Evolutionary conservation across 92 coral and sea anemone species (phyloP), one percentile per base, ranked within the genome.

Genomic region (Phenganax stokvisi): DNA sequence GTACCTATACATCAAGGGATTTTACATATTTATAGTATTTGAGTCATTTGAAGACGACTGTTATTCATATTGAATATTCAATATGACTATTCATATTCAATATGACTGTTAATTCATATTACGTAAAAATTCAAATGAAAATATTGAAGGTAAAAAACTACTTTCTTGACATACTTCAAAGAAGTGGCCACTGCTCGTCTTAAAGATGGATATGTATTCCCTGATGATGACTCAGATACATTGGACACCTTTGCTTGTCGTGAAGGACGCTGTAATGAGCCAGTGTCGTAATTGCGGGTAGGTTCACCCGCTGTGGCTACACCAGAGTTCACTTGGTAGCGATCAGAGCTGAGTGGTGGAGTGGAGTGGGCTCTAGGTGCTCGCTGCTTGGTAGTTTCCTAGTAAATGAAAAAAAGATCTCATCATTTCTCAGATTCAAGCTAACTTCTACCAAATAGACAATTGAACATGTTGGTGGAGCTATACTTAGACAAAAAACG

Each of bases 201-300:
- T 64, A 93, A 87, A 0, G 98, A 91, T 12, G 98, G 96, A 87
- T 93, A 91, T 12, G 93, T 89, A 63, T 89, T 88, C 64, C 82
- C 82, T 29, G 87, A 37, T 15, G 83, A 79, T 3, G 88, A 82
- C 60, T 89, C 92, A 10, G 81, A 87, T 8, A 81, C 68, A 9
- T 77, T 83, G 13, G 90, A 92, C 54, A 91, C 82, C 8, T 73
- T 57, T 9, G 92, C 89, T 56, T 93, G 97, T 28, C 84, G 74
- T 15, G 71, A 31, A 54, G 73, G 88, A 25, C 98, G 80, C 76
- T 87, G 86, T 37, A 87, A 90, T 8, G 91, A 90, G 52, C 97
- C 97, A 72, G 94, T 94, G 58, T 94, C 97, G 72, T 94, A 96
- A 81, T 94, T 94, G 29, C 90, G 85, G 0, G 98, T 94, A 25